Conservation (phyloP, 2,797 vertebrate genomes). For the Fundulus diaphanus region DNA sequence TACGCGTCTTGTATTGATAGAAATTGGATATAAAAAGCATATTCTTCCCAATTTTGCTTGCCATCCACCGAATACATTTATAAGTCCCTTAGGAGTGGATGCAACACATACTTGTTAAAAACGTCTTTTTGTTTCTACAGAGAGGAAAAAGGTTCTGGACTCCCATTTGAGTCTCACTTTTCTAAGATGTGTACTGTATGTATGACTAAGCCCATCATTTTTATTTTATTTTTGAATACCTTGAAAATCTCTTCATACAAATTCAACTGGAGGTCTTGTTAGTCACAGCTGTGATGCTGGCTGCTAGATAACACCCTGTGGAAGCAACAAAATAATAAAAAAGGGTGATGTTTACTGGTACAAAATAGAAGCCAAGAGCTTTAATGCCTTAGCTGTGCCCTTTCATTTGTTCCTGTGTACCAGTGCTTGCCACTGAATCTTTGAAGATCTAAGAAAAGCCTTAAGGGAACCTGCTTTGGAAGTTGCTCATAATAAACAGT, state of each 20-base stretch:
- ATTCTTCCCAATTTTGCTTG: background rate
- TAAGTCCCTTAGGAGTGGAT: background rate
- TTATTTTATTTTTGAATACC: conserved; percentile 14
- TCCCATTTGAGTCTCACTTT: conserved; percentile 16
- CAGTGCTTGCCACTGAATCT: conserved; percentile 23
- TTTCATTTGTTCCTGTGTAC: conserved; percentile 47
- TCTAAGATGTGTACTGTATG: background rate
- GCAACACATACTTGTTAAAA: no score
- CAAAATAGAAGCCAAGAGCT: conserved; percentile 28
- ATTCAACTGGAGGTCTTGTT: conserved; percentile 11
- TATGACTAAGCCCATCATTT: conserved; percentile 9
- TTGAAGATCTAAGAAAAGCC: conserved; percentile 47
- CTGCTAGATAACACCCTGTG: conserved; percentile 15
- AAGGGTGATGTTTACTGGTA: background rate
- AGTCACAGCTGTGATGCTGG: conserved; percentile 13
- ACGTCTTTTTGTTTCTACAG: background rate
- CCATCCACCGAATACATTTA: background rate
- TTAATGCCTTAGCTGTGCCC: conserved; percentile 25
- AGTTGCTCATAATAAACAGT: conserved; percentile 37
- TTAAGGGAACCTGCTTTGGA: conserved; percentile 30
- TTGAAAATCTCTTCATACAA: conserved; percentile 8
- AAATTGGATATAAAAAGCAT: background rate
- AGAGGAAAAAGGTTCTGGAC: background rate
- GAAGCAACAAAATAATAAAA: background rate
- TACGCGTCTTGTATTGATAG: background rate